Evolutionary conservation across 2,113 vertebrate species (phyloP).

Genomic region (Coreoperca whiteheadi): DNA sequence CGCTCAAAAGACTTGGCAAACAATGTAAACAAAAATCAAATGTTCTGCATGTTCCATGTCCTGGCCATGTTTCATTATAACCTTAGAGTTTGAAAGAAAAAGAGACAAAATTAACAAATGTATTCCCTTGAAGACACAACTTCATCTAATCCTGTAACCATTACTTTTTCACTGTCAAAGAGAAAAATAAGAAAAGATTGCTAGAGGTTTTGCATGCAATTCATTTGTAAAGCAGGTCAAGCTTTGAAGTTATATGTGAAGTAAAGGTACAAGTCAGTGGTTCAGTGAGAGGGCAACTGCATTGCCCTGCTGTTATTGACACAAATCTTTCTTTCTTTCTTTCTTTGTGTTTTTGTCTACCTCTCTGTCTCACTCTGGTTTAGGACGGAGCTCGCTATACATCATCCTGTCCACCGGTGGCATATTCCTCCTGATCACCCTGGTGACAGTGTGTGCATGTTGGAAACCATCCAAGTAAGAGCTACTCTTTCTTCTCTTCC

Average conservation of each 20-base stretch:
- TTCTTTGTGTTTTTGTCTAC: background rate
- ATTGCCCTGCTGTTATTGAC: constrained; percentile 10
- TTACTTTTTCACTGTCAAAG: background rate
- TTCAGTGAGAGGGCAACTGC: background rate
- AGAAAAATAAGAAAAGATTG: background rate
- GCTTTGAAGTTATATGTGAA: background rate
- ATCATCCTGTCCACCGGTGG: constrained; percentile 97
- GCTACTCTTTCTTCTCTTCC: constrained; percentile 19
- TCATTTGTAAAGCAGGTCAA: background rate
- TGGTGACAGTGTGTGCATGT: constrained; percentile 98
- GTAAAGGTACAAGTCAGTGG: background rate
- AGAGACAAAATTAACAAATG: background rate
- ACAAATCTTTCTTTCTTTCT: constrained; percentile 6
- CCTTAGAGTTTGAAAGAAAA: background rate
- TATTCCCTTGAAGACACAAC: background rate
- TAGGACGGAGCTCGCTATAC: constrained; percentile 97
- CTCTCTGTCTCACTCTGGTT: constrained; percentile 60
- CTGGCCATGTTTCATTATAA: background rate
- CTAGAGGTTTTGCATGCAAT: background rate
- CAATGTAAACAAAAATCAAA: background rate
- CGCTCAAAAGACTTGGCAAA: constrained; percentile 24
- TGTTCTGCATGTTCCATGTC: background rate
- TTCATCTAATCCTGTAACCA: background rate
- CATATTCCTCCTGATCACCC: constrained; percentile 96
- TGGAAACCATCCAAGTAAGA: constrained; percentile 97